Conservation (phyloP, 2,113 vertebrate species). For the Onychostoma macrolepis region DNA sequence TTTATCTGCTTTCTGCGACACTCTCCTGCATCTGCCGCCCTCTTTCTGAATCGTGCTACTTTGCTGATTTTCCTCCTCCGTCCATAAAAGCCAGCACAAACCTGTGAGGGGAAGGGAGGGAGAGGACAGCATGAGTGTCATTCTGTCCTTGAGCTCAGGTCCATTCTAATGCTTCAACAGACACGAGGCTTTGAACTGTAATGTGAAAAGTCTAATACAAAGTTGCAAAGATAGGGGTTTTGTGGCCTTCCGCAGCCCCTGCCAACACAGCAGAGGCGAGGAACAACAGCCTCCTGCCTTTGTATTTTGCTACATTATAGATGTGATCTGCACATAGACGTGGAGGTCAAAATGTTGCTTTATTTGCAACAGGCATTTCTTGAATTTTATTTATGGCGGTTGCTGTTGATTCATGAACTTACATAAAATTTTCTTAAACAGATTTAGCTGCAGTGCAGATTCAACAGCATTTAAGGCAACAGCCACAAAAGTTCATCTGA, state of each 20-base stretch:
- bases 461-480: neutral
- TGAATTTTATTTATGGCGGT: constrained; percentile 40
- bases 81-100: constrained; percentile 4
- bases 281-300: constrained; percentile 23
- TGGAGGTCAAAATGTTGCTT: constrained; percentile 16
- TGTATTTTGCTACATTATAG: neutral
- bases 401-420: constrained; percentile 25
- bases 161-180: constrained; percentile 25
- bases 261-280: constrained; percentile 14
- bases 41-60: neutral
- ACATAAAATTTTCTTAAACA: neutral
- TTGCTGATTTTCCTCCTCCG: neutral
- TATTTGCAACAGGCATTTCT: constrained; percentile 1
- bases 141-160: constrained; percentile 45
- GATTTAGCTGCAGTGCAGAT: neutral
- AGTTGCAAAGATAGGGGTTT: constrained; percentile 14
- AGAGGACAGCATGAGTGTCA: neutral
- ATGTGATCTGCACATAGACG: constrained; percentile 10
- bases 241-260: constrained; percentile 11
- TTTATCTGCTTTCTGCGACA: constrained; percentile 3
- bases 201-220: constrained; percentile 14
- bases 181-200: constrained; percentile 20
- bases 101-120: neutral
- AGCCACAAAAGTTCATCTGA: too few species aligned
- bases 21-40: neutral